Base-by-base conservation (phyloP, 2,888 invertebrate genomes). In the Ochropacha duplaris region DNA sequence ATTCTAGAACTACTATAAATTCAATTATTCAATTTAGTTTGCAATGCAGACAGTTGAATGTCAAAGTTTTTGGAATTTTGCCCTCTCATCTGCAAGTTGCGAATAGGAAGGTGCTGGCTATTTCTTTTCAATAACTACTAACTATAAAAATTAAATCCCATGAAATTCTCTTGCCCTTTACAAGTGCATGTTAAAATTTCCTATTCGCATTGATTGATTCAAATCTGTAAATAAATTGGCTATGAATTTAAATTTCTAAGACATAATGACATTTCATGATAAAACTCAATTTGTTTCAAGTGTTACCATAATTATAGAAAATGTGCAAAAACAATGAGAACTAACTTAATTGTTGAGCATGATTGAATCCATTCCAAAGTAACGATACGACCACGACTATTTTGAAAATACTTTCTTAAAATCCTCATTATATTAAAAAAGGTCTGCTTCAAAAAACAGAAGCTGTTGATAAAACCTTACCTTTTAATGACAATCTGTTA, bases 21-120 rank as follows among this genome's bases (percentile, higher is more conserved):
- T 80, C 75, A 81, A 78, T 80, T 80, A 87, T 83, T 83, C 83
- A 82, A 81, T 83, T 78, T 71, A 65, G 73, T 68, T 71, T 72
- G 75, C 72, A 65, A 74, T 69, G 71, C 65, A 74, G 80, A 79
- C 81, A 76, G 67, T 64, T 58, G 67, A 57, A 62, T 66, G 74
- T 77, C 75, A 67, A 76, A 79, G 69, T 78, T 76, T 74, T 71
- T 72, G 69, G 69, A 61, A 60, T 63, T 57, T 51, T 59, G 22
- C 14, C 56, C 26, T 31, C 56, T 59, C 62, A 54, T 67, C 60
- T 31, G 52, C 52, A 19, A 12, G 12, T 31, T 28, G 28, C 8
- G 28, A 16, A 39, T 28, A 28, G 28, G 28, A 28, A 28, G 19
- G 31, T 51, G 28, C 16, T 51, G 16, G 31, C 16, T 39, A 11